These are phyloP conservation scores for Astyanax mexicanus DNA, from an alignment of 2,797 vertebrate species.

Conservation along the genomic window DNA sequence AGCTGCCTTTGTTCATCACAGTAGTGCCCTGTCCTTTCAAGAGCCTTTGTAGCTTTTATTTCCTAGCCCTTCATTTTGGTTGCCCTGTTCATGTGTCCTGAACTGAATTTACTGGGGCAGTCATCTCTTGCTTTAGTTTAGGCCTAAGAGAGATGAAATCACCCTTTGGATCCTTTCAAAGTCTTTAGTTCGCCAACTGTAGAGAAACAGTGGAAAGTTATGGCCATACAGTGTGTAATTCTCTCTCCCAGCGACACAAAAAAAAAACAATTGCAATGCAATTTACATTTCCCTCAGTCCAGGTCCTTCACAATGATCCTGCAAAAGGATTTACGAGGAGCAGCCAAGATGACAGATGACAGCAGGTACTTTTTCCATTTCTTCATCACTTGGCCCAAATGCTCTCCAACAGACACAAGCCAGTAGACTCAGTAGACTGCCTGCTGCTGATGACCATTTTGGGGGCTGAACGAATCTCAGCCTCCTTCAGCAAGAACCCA, in stretches of 20 bases:
- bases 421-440: slow-evolving; percentile 29
- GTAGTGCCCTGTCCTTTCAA: slow-evolving; percentile 50
- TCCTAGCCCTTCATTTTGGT: slow-evolving; percentile 59
- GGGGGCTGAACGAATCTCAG: slow-evolving; percentile 36
- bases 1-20: slow-evolving; percentile 68
- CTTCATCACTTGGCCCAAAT: slow-evolving; percentile 54
- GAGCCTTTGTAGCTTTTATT: slow-evolving; percentile 56
- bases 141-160: slow-evolving; percentile 29
- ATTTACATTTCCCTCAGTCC: slow-evolving; percentile 1
- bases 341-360: slow-evolving; percentile 49
- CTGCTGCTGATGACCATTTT: slow-evolving; percentile 55
- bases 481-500: slow-evolving; percentile 35
- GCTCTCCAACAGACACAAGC: slow-evolving; percentile 25
- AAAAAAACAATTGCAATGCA: slow-evolving; percentile 4
- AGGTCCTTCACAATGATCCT: slow-evolving; percentile 7
- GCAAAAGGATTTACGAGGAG: slow-evolving; percentile 23
- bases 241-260: neutral
- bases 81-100: slow-evolving; percentile 51
- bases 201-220: neutral
- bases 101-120: slow-evolving; percentile 22
- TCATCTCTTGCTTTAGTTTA: slow-evolving; percentile 36
- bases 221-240: neutral
- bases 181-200: slow-evolving; percentile 5
- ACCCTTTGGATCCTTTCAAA: slow-evolving; percentile 28
- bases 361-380: slow-evolving; percentile 56